These are phyloP conservation scores for Teleiodes luculella DNA, from an alignment of 2,888 invertebrate species.

Conservation along the genomic window DNA sequence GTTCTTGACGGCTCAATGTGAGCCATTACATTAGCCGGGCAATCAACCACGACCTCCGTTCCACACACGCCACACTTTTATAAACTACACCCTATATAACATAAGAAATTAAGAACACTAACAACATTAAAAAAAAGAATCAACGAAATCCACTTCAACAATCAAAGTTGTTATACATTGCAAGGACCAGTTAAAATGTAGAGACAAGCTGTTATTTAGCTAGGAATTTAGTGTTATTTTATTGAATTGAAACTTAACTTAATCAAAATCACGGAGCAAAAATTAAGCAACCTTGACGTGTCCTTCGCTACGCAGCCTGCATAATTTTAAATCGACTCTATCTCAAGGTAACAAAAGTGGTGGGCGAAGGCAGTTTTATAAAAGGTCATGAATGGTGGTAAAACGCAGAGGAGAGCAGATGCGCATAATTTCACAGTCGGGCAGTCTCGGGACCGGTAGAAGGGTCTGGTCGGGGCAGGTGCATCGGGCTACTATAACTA, in stretches of 20 bases:
- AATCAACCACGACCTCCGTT: constrained; percentile 36
- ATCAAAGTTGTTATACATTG: too few species aligned
- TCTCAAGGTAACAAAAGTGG: too few species aligned
- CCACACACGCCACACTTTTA: constrained; percentile 21
- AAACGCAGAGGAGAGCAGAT: background rate
- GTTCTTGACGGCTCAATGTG: constrained; percentile 51
- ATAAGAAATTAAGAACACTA: constrained; percentile 13
- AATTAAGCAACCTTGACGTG: constrained; percentile 5
- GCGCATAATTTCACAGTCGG: constrained; percentile 69
- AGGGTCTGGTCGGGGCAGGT: constrained; percentile 65
- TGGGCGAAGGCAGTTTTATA: background rate
- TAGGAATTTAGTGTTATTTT: background rate
- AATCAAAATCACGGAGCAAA: background rate
- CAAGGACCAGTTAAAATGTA: too few species aligned
- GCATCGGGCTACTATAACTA: constrained; percentile 29
- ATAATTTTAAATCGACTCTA: background rate
- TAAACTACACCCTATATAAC: constrained; percentile 7
- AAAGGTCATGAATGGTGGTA: background rate
- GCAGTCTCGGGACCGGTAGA: constrained; percentile 60
- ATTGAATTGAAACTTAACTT: background rate
- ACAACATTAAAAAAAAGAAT: constrained; percentile 17
- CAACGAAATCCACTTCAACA: too few species aligned
- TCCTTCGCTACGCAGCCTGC: constrained; percentile 7
- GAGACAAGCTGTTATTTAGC: too few species aligned
- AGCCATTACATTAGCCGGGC: constrained; percentile 44